Conservation (phyloP, 2,113 vertebrate genomes). For the Carlito syrichta region DNA sequence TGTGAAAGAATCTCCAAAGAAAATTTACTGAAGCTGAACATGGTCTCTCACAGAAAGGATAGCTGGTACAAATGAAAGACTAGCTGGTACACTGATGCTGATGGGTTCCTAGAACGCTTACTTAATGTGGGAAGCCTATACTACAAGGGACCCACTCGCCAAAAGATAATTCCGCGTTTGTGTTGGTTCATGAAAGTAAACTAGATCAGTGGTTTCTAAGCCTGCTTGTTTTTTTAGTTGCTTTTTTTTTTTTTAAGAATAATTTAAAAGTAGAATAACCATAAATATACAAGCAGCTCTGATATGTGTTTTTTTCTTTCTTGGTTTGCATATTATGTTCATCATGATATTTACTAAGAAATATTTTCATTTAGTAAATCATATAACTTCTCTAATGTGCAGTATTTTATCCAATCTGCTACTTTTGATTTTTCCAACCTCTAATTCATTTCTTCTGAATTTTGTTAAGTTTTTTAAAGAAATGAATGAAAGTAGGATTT, state of each 20-base stretch:
- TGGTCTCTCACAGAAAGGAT: too few relatives aligned
- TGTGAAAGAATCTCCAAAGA: too few relatives aligned
- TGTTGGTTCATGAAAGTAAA: background rate
- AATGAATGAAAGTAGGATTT: background rate
- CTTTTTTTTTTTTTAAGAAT: background rate
- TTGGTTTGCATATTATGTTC: background rate
- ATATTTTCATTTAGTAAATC: constrained; percentile 41
- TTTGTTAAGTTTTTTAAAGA: constrained; percentile 15
- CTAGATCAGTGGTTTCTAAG: background rate
- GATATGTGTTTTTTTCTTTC: background rate
- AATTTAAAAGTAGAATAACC: background rate
- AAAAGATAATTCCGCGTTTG: too few relatives aligned
- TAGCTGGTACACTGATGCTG: too few relatives aligned
- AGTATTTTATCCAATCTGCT: constrained; percentile 24
- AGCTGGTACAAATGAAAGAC: too few relatives aligned
- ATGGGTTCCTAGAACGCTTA: too few relatives aligned
- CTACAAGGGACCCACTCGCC: too few relatives aligned
- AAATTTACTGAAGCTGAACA: too few relatives aligned
- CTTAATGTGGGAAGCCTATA: too few relatives aligned
- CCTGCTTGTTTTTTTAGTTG: background rate
- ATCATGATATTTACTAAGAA: background rate
- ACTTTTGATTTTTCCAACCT: constrained; percentile 15
- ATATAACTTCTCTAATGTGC: background rate
- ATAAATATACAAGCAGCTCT: background rate
- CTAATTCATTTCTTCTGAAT: constrained; percentile 36